A percentile compares a stretch with the other conserved stretches of the same genome.
Conservation (phyloP, 2,797 vertebrate genomes). For the Enoplosus armatus region DNA sequence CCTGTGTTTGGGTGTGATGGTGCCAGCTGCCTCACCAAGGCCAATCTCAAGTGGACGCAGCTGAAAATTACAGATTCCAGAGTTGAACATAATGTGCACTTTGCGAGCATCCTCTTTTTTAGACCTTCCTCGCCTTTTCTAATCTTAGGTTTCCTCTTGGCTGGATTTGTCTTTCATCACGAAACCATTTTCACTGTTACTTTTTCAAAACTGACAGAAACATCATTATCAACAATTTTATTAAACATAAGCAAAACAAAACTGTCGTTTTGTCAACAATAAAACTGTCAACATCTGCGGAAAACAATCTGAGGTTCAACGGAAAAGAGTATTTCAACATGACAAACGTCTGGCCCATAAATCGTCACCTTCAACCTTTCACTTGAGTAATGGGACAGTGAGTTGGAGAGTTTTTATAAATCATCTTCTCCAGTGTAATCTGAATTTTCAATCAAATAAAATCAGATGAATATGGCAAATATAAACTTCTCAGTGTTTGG, state of each 20-base stretch:
- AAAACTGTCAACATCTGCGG: conserved; percentile 44
- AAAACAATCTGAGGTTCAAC: conserved; percentile 55
- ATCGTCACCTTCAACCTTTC: no score
- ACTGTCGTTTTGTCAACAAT: conserved; percentile 56
- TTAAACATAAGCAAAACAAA: conserved; percentile 63
- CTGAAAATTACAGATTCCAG: conserved; percentile 63
- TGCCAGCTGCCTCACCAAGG: conserved; percentile 13
- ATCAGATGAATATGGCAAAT: conserved; percentile 3
- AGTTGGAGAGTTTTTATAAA: conserved; percentile 19
- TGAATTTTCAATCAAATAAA: conserved; percentile 10
- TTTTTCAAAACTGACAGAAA: conserved; percentile 49
- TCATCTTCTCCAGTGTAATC: background rate
- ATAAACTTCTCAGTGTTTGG: background rate
- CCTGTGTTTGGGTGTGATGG: conserved; percentile 30
- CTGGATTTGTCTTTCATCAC: conserved; percentile 23
- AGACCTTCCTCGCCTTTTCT: conserved; percentile 27
- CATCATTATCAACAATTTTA: conserved; percentile 59
- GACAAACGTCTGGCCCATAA: conserved; percentile 22
- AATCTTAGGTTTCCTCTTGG: conserved; percentile 40
- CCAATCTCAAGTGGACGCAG: conserved; percentile 20
- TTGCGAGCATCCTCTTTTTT: conserved; percentile 25
- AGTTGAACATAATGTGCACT: conserved; percentile 43
- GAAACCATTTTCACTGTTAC: background rate
- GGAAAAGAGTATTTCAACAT: conserved; percentile 14
- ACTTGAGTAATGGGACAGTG: conserved; percentile 18